Percentiles rank a stretch among this genome's conserved stretches.
phyloP scores from a whole-genome alignment of 2,113 vertebrate genomes.

The Myrmophylax atrothorax region DNA sequence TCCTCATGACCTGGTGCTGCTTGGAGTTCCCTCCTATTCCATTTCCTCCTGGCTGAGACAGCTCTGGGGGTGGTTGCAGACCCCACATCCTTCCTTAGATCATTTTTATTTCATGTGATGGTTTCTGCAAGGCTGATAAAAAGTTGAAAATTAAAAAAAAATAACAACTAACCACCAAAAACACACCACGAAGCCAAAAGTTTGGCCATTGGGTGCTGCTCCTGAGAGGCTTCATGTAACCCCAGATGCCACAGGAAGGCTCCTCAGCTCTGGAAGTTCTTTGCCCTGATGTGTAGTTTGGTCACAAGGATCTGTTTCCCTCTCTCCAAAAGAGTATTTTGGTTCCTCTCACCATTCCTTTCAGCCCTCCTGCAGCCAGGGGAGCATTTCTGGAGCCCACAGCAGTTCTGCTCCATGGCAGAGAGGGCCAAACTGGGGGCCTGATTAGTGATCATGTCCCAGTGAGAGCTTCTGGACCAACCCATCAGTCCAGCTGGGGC shows the following conservation, averaged over 20 bases:
- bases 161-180: background rate
- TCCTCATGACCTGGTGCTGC: background rate
- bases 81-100: background rate
- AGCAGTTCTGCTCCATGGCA: background rate
- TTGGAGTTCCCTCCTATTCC: background rate
- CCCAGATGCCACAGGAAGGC: background rate
- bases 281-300: background rate
- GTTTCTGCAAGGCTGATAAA: background rate
- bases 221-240: background rate
- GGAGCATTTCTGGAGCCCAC: background rate
- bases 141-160: background rate
- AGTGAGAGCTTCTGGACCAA: background rate
- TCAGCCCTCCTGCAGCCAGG: background rate
- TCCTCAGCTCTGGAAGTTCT: background rate
- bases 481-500: background rate
- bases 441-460: background rate
- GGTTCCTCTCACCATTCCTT: background rate
- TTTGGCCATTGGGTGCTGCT: background rate
- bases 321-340: background rate
- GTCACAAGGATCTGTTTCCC: fast-evolving
- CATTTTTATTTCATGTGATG: background rate
- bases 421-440: background rate
- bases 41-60: background rate
- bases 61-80: background rate
- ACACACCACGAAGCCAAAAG: background rate